Evolutionary conservation across 2,888 invertebrate genomes (phyloP).

Genomic region (Tortrix viridana): DNA sequence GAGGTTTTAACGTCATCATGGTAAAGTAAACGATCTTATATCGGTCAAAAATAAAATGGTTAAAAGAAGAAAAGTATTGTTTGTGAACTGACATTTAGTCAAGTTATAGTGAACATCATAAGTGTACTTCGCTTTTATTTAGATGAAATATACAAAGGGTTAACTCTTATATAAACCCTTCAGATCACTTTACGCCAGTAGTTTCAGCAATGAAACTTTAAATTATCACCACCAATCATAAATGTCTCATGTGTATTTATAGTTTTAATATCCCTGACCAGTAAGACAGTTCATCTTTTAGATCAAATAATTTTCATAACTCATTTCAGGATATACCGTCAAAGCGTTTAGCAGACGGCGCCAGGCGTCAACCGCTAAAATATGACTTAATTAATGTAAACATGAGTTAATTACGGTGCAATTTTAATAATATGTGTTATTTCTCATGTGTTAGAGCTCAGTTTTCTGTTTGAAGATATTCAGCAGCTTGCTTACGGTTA

Average conservation of each 20-base stretch:
- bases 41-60: background rate
- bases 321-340: conserved; percentile 63
- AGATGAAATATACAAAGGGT: too few relatives aligned
- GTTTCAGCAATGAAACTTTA: too few relatives aligned
- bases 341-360: conserved; percentile 74
- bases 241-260: background rate
- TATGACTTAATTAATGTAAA: conserved; percentile 76
- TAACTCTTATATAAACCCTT: too few relatives aligned
- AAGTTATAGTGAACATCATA: too few relatives aligned
- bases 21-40: background rate
- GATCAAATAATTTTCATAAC: conserved; percentile 61
- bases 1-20: background rate
- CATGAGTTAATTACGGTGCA: conserved; percentile 46
- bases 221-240: too few relatives aligned
- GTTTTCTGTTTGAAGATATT: conserved; percentile 41
- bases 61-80: too few relatives aligned
- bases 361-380: conserved; percentile 69
- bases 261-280: background rate
- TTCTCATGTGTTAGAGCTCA: conserved; percentile 44
- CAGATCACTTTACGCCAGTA: too few relatives aligned
- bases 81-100: too few relatives aligned
- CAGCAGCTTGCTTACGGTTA: conserved; percentile 56
- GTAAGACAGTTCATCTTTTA: conserved; percentile 14
- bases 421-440: conserved; percentile 45
- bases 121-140: too few relatives aligned